These are phyloP conservation scores for Anthonomus grandis DNA, from an alignment of 1,140 invertebrate species.

Conservation along the genomic window DNA sequence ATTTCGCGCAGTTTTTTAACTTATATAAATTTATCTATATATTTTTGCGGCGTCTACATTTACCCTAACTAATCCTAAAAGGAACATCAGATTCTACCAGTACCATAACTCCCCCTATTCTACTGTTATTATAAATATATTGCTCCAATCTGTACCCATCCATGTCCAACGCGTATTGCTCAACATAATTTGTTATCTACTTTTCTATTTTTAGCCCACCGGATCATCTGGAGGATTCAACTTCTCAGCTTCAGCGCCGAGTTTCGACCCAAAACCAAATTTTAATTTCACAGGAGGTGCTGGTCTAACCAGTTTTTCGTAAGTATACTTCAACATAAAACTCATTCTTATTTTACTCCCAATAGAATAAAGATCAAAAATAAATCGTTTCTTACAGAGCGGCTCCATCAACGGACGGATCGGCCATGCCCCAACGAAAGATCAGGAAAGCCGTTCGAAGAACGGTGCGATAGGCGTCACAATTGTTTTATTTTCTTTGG, in stretches of 20 bases:
- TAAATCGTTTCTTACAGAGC: slow-evolving; percentile 12
- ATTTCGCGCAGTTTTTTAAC: too few relatives aligned
- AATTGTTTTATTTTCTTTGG: background rate
- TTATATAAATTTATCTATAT: too few relatives aligned
- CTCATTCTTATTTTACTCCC: too few relatives aligned
- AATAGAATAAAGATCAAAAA: too few relatives aligned
- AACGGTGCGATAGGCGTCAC: slow-evolving; percentile 18
- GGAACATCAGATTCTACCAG: too few relatives aligned
- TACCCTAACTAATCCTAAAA: too few relatives aligned
- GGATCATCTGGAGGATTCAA: slow-evolving; percentile 32
- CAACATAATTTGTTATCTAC: too few relatives aligned
- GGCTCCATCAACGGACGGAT: slow-evolving; percentile 9
- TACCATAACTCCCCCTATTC: too few relatives aligned
- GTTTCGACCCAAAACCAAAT: slow-evolving; percentile 29
- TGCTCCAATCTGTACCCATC: too few relatives aligned
- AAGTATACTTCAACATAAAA: slow-evolving; percentile 17
- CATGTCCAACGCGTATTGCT: too few relatives aligned
- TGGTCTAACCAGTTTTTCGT: slow-evolving; percentile 14
- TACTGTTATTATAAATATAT: too few relatives aligned
- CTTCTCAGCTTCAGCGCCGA: slow-evolving; percentile 28
- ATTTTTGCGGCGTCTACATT: too few relatives aligned
- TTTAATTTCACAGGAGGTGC: slow-evolving; percentile 29
- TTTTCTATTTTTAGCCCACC: slow-evolving; percentile 17
- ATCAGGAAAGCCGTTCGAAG: slow-evolving; percentile 30
- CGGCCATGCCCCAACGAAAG: slow-evolving; percentile 14